phyloP scores from a whole-genome alignment of 2,888 invertebrate genomes.

The Thymelicus acteon region DNA sequence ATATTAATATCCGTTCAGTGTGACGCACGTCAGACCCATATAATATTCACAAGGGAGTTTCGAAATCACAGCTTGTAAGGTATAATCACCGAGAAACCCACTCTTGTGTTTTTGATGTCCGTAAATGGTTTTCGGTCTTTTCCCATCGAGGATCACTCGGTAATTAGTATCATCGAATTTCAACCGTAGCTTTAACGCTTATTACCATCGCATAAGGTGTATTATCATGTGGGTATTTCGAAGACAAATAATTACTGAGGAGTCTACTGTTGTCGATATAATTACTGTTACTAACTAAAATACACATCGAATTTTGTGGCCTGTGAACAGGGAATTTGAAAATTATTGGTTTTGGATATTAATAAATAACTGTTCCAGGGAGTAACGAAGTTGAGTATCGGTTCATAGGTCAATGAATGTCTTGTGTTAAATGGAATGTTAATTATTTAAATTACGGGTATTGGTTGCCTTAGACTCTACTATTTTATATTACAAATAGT shows the following conservation, averaged over 20 bases:
- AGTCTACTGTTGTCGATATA: slow-evolving; percentile 75
- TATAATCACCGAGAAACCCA: slow-evolving; percentile 72
- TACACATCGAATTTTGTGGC: slow-evolving; percentile 49
- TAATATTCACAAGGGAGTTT: slow-evolving; percentile 66
- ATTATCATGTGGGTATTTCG: slow-evolving; percentile 38
- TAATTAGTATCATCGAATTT: slow-evolving; percentile 58
- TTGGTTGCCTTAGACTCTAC: too few relatives aligned
- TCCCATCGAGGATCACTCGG: slow-evolving; percentile 66
- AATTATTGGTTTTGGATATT: slow-evolving; percentile 45
- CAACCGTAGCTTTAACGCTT: slow-evolving; percentile 42
- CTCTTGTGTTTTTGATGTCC: slow-evolving; percentile 75
- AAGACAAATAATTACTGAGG: slow-evolving; percentile 66
- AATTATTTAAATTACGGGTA: too few relatives aligned
- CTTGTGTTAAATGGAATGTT: too few relatives aligned
- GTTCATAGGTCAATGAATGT: slow-evolving; percentile 12
- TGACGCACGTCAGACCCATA: slow-evolving; percentile 44
- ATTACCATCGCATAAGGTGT: slow-evolving; percentile 46
- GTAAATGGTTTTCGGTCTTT: slow-evolving; percentile 78
- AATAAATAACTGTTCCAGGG: slow-evolving; percentile 13
- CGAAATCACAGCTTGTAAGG: slow-evolving; percentile 70
- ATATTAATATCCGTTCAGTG: slow-evolving; percentile 32
- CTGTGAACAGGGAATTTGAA: slow-evolving; percentile 51
- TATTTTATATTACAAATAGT: too few relatives aligned
- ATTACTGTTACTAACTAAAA: slow-evolving; percentile 53
- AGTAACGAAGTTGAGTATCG: slow-evolving; percentile 8